These are phyloP conservation scores for Onychomys arenicola DNA, from an alignment of 2,797 vertebrate species.

Conservation along the genomic window DNA sequence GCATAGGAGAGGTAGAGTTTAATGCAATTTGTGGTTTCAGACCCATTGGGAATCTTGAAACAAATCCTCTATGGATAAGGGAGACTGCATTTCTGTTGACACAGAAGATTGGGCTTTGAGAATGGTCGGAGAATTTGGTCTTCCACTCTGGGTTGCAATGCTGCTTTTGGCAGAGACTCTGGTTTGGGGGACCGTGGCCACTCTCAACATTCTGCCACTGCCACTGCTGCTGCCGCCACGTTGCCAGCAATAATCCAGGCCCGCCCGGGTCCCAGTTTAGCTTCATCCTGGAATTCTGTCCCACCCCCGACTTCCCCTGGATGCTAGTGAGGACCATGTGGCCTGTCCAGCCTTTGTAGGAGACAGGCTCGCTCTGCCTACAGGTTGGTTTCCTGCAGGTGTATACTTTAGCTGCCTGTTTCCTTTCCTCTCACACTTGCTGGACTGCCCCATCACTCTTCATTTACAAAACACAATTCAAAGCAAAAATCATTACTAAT, in stretches of 20 bases:
- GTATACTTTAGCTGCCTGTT: not conserved
- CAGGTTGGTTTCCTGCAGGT: not conserved
- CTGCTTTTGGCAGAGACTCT: not conserved
- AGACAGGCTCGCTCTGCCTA: not conserved
- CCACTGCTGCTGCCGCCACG: not conserved
- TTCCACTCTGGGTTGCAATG: not conserved
- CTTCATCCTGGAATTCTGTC: not conserved
- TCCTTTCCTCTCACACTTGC: not conserved
- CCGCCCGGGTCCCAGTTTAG: not conserved
- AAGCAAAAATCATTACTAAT: not conserved
- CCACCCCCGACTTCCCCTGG: not conserved
- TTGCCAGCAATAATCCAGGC: not conserved
- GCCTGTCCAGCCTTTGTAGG: not conserved
- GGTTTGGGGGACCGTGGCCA: not conserved
- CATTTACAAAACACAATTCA: slow-evolving; percentile 32
- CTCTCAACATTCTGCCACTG: not conserved
- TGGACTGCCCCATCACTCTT: not conserved
- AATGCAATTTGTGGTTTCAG: not conserved
- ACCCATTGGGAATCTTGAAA: not conserved
- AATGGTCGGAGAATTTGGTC: not conserved
- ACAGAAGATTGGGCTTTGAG: not conserved
- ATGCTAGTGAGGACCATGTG: too few species aligned
- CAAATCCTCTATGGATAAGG: not conserved
- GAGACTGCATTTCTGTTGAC: not conserved
- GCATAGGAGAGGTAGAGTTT: not conserved